Conservation (phyloP, 2,797 vertebrate genomes). For the Pseudochaenichthys georgianus region DNA sequence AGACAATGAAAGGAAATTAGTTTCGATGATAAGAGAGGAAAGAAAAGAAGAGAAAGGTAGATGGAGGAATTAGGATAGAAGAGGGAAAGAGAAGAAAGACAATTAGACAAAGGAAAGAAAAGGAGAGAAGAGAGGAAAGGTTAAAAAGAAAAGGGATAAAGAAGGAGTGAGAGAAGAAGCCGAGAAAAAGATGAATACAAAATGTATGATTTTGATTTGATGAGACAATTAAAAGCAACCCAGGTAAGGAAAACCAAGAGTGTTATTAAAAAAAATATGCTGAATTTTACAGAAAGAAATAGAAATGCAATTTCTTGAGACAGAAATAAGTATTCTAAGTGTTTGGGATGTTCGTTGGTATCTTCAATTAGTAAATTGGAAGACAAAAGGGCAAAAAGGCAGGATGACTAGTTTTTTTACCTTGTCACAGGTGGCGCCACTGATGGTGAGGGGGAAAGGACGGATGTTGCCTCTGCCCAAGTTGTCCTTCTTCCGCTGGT, state of each 20-base stretch:
- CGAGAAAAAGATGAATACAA: conserved; percentile 14
- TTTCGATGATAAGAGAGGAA: neutral
- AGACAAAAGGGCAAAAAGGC: neutral
- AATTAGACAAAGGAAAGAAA: neutral
- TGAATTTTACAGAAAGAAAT: conserved; percentile 9
- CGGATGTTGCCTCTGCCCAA: conserved; percentile 94
- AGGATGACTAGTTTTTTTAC: conserved; percentile 70
- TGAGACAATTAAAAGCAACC: conserved; percentile 22
- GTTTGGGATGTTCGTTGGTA: neutral
- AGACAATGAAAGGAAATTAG: neutral
- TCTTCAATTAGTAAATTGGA: neutral
- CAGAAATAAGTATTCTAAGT: neutral
- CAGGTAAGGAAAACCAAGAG: neutral
- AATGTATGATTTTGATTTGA: conserved; percentile 23
- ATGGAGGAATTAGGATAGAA: too few species aligned
- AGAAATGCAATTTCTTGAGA: neutral
- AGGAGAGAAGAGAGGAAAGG: neutral
- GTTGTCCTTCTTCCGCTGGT: conserved; percentile 96
- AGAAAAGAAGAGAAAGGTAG: neutral
- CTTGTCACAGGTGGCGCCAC: conserved; percentile 95
- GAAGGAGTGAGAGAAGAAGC: neutral
- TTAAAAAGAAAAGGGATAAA: neutral
- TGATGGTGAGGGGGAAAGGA: conserved; percentile 94
- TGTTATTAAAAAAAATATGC: neutral
- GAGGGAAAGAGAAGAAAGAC: neutral